Percentiles rank a stretch among this genome's conserved stretches.
Evolutionary conservation across 2,888 invertebrate species (phyloP).

Genomic region (Sphinx pinastri): DNA sequence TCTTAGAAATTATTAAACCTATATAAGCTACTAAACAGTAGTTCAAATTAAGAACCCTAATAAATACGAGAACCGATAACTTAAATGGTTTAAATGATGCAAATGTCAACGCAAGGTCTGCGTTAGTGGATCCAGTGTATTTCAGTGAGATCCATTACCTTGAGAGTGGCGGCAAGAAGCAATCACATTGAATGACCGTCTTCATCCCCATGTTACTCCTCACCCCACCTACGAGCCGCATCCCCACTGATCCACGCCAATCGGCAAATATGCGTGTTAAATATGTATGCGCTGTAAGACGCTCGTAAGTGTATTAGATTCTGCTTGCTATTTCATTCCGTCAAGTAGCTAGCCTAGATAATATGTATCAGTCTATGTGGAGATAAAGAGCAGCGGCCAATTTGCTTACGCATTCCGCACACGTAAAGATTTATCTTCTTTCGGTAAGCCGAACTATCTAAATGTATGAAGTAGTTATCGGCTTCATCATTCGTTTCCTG

Average conservation of each 20-base stretch:
- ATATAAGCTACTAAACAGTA: neutral
- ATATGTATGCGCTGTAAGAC: conserved; percentile 82
- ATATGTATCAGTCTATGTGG: conserved; percentile 53
- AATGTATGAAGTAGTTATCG: conserved; percentile 11
- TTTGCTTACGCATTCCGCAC: conserved; percentile 63
- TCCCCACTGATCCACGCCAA: conserved; percentile 77
- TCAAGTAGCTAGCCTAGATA: conserved; percentile 63
- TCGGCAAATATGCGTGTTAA: conserved; percentile 84
- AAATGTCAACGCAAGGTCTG: conserved; percentile 59
- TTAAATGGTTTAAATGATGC: neutral
- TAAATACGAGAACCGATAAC: neutral
- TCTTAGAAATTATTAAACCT: neutral
- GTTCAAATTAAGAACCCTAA: neutral
- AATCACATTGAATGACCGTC: conserved; percentile 85
- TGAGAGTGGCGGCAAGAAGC: conserved; percentile 83
- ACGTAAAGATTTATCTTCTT: conserved; percentile 59
- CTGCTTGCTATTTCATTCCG: conserved; percentile 81
- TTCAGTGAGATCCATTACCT: conserved; percentile 83
- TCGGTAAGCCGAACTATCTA: conserved; percentile 32
- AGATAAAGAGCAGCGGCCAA: conserved; percentile 56
- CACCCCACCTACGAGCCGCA: conserved; percentile 50
- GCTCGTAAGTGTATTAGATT: conserved; percentile 83
- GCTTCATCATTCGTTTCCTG: conserved; percentile 4
- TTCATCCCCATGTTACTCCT: conserved; percentile 54
- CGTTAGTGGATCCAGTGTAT: conserved; percentile 81